Evolutionary conservation across 2,797 vertebrate genomes (phyloP).

Genomic region (Zenarchopterus dispar): DNA sequence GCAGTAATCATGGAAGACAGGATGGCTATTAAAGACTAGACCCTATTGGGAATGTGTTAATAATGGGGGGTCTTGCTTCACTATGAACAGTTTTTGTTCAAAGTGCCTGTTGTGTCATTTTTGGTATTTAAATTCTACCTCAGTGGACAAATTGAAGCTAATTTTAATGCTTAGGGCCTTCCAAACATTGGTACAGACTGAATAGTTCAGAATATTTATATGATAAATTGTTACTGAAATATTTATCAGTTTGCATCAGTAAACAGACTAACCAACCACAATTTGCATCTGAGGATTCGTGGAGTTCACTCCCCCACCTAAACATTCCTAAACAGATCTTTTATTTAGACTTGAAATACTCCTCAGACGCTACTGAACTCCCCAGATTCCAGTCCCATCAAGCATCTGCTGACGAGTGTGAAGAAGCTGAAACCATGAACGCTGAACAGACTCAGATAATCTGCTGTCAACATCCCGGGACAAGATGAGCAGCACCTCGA

Average conservation of each 20-base stretch:
- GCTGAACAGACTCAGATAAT: neutral
- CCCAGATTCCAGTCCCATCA: neutral
- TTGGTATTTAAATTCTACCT: slow-evolving; percentile 64
- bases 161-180: slow-evolving; percentile 1
- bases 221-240: slow-evolving; percentile 12
- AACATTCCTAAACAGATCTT: neutral
- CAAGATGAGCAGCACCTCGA: no score
- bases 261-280: neutral
- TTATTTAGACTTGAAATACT: neutral
- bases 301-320: neutral
- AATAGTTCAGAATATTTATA: slow-evolving; percentile 16
- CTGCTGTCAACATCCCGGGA: no score
- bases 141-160: slow-evolving; percentile 23
- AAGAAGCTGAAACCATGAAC: neutral
- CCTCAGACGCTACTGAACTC: neutral
- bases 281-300: neutral
- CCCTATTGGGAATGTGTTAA: slow-evolving; percentile 10
- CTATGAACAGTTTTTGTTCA: slow-evolving; percentile 19
- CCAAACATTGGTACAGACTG: slow-evolving; percentile 1
- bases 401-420: neutral
- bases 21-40: slow-evolving; percentile 11
- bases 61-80: neutral
- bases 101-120: slow-evolving; percentile 66
- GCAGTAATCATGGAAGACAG: slow-evolving; percentile 6
- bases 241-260: neutral